phyloP scores from a whole-genome alignment of 2,113 vertebrate species.

The Chitala chitala region DNA sequence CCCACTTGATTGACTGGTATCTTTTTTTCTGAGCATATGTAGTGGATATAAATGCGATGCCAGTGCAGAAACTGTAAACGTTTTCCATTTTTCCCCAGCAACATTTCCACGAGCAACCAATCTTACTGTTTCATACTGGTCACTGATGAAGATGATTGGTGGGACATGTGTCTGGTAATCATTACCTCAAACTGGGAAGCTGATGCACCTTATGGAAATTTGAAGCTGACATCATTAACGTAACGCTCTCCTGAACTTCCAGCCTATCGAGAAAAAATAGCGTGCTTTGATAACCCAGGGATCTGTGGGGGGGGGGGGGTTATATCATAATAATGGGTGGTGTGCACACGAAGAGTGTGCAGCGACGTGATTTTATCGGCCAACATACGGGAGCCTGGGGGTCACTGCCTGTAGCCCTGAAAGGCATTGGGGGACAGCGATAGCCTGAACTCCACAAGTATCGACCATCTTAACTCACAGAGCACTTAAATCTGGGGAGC shows the following conservation, averaged over 20 bases:
- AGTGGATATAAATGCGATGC: too few relatives aligned
- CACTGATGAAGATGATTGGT: too few relatives aligned
- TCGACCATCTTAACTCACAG: neutral
- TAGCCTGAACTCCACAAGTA: neutral
- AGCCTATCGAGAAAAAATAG: constrained; percentile 6
- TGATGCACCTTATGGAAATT: neutral
- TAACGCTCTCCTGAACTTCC: neutral
- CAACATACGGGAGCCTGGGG: neutral
- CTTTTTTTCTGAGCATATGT: too few relatives aligned
- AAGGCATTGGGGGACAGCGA: neutral
- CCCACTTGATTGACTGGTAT: too few relatives aligned
- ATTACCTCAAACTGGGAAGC: neutral
- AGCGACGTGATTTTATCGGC: constrained; percentile 3
- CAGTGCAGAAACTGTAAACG: too few relatives aligned
- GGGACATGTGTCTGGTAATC: neutral
- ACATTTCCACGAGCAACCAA: too few relatives aligned
- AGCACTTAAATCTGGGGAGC: neutral
- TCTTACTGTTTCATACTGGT: neutral
- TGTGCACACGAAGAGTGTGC: neutral
- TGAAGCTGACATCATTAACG: neutral
- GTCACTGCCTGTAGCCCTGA: neutral
- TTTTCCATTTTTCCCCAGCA: too few relatives aligned
- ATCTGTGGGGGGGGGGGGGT: too few relatives aligned
- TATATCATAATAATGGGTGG: neutral
- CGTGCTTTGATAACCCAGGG: constrained; percentile 36